A percentile compares a stretch with the other conserved stretches of the same genome.
Evolutionary conservation across 2,113 vertebrate genomes (phyloP).

Genomic region (Microcebus ravelobensis): DNA sequence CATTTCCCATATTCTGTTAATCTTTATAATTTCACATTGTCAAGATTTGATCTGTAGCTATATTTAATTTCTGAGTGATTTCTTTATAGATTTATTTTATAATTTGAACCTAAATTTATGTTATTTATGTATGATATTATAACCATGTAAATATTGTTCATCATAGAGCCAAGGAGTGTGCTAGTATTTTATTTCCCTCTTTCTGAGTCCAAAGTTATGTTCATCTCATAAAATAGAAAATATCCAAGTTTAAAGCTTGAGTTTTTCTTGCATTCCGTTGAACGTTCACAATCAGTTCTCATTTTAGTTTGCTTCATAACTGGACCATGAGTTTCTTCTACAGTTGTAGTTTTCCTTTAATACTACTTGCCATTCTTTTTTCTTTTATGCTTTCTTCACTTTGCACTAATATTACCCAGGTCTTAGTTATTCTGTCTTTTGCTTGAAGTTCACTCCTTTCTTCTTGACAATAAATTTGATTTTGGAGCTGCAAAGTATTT

Average conservation of each 20-base stretch:
- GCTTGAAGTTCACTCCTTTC: neutral
- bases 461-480: neutral
- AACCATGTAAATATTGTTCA: neutral
- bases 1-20: neutral
- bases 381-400: neutral
- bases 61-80: neutral
- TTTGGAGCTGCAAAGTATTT: neutral
- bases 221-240: conserved; percentile 6
- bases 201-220: neutral
- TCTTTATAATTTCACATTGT: neutral
- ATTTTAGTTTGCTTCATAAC: conserved; percentile 22
- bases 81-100: neutral
- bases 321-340: neutral
- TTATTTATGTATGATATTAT: neutral
- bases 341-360: neutral
- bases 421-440: neutral
- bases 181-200: neutral
- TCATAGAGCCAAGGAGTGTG: neutral
- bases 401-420: neutral
- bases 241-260: neutral
- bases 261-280: neutral
- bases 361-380: neutral
- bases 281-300: neutral
- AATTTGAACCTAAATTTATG: conserved; percentile 11
- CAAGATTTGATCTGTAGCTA: neutral